Conservation (phyloP, 2,113 vertebrate species). For the Pimephales promelas region DNA sequence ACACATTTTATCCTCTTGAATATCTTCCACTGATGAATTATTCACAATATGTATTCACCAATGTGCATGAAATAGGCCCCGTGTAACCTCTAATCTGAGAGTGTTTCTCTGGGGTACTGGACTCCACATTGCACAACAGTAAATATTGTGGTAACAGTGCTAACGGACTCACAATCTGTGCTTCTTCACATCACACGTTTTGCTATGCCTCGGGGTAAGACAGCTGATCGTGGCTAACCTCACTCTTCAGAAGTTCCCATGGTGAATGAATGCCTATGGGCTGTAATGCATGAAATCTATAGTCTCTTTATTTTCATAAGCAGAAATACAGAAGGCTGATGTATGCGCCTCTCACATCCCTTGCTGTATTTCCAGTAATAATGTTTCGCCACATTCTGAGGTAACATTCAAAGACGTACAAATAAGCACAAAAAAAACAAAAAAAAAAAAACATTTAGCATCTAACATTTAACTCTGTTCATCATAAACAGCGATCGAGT, state of each 20-base stretch:
- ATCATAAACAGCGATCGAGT: too few relatives aligned
- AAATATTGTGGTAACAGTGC: conserved; percentile 12
- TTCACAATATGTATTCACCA: neutral
- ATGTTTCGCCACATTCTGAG: neutral
- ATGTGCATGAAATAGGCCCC: neutral
- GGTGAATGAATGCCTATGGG: conserved; percentile 10
- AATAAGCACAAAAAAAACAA: neutral
- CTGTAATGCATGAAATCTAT: conserved; percentile 27
- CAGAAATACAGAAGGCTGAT: neutral
- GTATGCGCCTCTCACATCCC: neutral
- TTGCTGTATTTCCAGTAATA: neutral
- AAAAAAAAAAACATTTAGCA: neutral
- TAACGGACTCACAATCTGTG: neutral
- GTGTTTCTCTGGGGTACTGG: conserved; percentile 2
- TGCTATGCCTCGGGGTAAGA: neutral
- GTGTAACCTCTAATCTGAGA: neutral
- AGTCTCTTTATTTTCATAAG: conserved; percentile 15
- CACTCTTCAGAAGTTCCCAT: conserved; percentile 14
- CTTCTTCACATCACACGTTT: conserved; percentile 16
- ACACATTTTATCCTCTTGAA: conserved; percentile 2
- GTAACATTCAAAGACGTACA: neutral
- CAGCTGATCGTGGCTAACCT: conserved; percentile 17
- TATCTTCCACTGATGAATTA: conserved; percentile 16
- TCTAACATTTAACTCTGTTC: neutral
- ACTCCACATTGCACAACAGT: conserved; percentile 11